Conservation (phyloP, 2,113 vertebrate genomes). For the Opisthocomus hoazin region DNA sequence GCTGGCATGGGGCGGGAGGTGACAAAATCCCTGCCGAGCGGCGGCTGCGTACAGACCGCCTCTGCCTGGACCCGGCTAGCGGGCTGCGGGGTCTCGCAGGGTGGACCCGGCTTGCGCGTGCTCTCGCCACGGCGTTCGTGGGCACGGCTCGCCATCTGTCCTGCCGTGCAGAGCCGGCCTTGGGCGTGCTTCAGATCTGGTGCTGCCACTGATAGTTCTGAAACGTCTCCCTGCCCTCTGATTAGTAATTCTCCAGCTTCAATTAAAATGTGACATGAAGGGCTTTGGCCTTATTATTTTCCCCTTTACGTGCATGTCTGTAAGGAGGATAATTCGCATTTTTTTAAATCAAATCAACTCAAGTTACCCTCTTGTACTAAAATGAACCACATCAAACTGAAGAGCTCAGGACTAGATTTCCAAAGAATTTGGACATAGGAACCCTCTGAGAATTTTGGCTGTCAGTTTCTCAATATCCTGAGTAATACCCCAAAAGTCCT, state of each 20-base stretch:
- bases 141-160: rapidly evolving
- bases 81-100: too few relatives aligned
- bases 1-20: not conserved
- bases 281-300: slow-evolving; percentile 44
- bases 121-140: rapidly evolving
- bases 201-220: not conserved
- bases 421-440: not conserved
- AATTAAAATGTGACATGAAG: slow-evolving; percentile 46
- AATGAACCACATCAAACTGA: slow-evolving; percentile 14
- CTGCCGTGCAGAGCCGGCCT: not conserved
- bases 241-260: slow-evolving; percentile 22
- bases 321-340: not conserved
- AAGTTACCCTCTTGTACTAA: slow-evolving; percentile 30
- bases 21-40: not conserved
- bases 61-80: not conserved
- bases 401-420: not conserved
- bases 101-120: not conserved
- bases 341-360: slow-evolving; percentile 31
- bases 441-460: not conserved
- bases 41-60: rapidly evolving
- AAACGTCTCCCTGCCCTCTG: slow-evolving; percentile 8
- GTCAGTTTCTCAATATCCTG: not conserved
- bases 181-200: not conserved
- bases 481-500: not conserved
- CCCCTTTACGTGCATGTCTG: not conserved